phyloP scores from a whole-genome alignment of 2,888 invertebrate species.

The Macrophya alboannulata region DNA sequence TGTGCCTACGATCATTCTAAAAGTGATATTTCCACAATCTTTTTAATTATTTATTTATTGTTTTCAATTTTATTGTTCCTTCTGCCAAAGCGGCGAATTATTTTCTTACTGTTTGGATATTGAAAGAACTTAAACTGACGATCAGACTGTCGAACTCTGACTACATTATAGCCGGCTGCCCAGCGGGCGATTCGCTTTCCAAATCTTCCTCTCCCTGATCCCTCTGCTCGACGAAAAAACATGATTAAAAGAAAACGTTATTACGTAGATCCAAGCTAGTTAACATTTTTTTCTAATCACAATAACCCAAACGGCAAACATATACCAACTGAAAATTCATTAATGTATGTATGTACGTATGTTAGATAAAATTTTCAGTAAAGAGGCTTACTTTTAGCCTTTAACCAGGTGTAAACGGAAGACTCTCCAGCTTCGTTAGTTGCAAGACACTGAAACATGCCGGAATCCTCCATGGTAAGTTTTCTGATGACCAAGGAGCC shows the following conservation, averaged over 20 bases:
- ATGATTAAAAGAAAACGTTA: constrained; percentile 45
- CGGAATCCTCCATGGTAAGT: constrained; percentile 92
- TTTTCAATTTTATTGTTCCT: constrained; percentile 54
- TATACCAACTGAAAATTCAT: constrained; percentile 7
- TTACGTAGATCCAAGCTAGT: background rate
- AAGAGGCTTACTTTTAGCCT: constrained; percentile 94
- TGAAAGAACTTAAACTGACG: constrained; percentile 79
- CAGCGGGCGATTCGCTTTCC: constrained; percentile 77
- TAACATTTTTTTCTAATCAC: background rate
- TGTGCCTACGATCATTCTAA: constrained; percentile 52
- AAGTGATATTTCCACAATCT: constrained; percentile 30
- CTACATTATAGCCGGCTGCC: constrained; percentile 79
- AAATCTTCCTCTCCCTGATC: constrained; percentile 73
- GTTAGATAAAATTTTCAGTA: background rate
- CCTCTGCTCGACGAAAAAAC: constrained; percentile 66
- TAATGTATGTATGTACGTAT: background rate
- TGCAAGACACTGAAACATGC: constrained; percentile 97
- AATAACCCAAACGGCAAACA: constrained; percentile 20
- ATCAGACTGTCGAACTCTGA: constrained; percentile 79
- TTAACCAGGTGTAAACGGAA: constrained; percentile 94
- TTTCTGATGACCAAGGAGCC: constrained; percentile 91
- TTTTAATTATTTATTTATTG: background rate
- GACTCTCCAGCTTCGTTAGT: constrained; percentile 95
- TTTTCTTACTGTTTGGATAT: constrained; percentile 78
- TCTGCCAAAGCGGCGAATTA: constrained; percentile 62